These are phyloP conservation scores for Thalassaphorura encarpata DNA, from an alignment of 1,140 invertebrate genomes.

Conservation along the genomic window DNA sequence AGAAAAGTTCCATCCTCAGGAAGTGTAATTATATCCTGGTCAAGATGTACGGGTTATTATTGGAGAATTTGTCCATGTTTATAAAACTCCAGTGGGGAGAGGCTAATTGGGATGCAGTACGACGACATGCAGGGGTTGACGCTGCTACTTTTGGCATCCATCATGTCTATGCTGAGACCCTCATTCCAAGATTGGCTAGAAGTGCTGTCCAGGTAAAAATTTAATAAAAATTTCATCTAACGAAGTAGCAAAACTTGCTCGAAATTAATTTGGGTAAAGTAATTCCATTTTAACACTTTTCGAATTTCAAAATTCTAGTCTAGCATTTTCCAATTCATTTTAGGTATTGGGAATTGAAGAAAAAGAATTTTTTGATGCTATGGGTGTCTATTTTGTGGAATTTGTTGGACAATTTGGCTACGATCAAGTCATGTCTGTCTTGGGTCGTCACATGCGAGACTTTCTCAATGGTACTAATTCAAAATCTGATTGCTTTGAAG, in stretches of 20 bases:
- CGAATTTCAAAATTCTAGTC: not conserved
- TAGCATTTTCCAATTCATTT: not conserved
- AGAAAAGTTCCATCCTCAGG: too few relatives aligned
- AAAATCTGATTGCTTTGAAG: not conserved
- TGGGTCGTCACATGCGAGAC: slow-evolving; percentile 85
- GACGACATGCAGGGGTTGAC: slow-evolving; percentile 67
- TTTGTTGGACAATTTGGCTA: slow-evolving; percentile 90
- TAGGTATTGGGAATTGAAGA: slow-evolving; percentile 55
- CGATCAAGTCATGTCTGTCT: slow-evolving; percentile 75
- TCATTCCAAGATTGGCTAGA: slow-evolving; percentile 70
- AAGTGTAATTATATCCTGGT: too few relatives aligned
- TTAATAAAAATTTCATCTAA: not conserved
- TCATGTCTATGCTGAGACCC: slow-evolving; percentile 81
- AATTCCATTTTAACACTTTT: not conserved
- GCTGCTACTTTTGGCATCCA: slow-evolving; percentile 81
- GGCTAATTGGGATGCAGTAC: slow-evolving; percentile 78
- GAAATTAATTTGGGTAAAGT: too few relatives aligned
- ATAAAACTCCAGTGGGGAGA: slow-evolving; percentile 82
- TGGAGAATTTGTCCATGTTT: slow-evolving; percentile 86
- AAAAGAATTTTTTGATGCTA: slow-evolving; percentile 75
- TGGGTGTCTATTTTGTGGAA: slow-evolving; percentile 80
- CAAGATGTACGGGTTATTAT: slow-evolving; percentile 82
- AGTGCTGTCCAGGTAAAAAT: slow-evolving; percentile 65
- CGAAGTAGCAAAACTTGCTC: too few relatives aligned
- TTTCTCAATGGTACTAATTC: slow-evolving; percentile 69